Percentiles rank a stretch among this genome's conserved stretches.
phyloP scores from a whole-genome alignment of 2,113 vertebrate genomes.

The Rhadina sibilatrix region DNA sequence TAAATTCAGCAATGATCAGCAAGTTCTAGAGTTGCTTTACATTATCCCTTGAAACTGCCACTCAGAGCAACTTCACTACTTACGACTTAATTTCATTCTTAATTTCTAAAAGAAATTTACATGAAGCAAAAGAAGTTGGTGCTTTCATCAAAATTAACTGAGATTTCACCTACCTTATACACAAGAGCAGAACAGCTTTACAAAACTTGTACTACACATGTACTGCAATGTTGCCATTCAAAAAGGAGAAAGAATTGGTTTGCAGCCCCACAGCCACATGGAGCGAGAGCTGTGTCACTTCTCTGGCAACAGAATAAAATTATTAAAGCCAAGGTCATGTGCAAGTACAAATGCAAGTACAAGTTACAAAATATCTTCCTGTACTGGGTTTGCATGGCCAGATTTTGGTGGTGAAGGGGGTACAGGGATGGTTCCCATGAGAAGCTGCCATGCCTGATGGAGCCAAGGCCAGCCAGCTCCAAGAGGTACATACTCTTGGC shows the following conservation, averaged over 20 bases:
- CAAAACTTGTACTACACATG: not conserved
- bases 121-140: not conserved
- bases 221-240: no score
- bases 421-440: not conserved
- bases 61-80: not conserved
- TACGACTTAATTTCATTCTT: not conserved
- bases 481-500: rapidly evolving
- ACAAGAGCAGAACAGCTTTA: not conserved
- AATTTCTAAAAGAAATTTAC: not conserved
- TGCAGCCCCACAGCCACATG: not conserved
- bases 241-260: not conserved
- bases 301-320: not conserved
- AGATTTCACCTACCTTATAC: not conserved
- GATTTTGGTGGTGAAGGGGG: rapidly evolving
- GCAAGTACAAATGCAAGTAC: not conserved
- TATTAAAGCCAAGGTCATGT: not conserved
- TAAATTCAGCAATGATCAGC: not conserved
- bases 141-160: not conserved
- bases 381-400: not conserved
- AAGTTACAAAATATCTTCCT: not conserved
- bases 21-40: not conserved
- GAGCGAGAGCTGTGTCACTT: rapidly evolving
- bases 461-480: not conserved
- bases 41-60: not conserved
- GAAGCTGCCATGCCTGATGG: not conserved